Evolutionary conservation across 1,140 invertebrate genomes (phyloP).

Genomic region (Anastatus disparis): DNA sequence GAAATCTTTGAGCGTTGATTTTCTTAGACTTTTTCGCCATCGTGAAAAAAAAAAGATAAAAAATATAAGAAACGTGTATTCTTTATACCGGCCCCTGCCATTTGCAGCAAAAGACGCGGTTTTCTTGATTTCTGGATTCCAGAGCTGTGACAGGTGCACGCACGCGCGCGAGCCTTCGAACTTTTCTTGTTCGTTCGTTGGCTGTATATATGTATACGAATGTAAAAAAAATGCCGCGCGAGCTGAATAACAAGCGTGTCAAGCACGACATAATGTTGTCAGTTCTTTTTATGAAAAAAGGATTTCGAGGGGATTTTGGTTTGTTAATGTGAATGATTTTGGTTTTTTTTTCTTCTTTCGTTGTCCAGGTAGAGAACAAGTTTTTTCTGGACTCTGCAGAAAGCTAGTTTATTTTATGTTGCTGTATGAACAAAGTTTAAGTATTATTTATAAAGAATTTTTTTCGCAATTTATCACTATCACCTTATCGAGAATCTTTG

Average conservation of each 20-base stretch:
- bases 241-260: slow-evolving; percentile 2
- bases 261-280: slow-evolving; percentile 27
- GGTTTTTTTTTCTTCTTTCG: too few species aligned
- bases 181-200: slow-evolving; percentile 15
- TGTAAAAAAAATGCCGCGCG: background rate
- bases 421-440: too few species aligned
- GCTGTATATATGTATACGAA: too few species aligned
- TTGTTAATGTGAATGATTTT: background rate
- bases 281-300: slow-evolving; percentile 13
- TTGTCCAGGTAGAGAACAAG: too few species aligned
- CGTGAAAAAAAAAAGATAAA: background rate
- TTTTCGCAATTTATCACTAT: too few species aligned
- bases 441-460: too few species aligned
- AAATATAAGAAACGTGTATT: background rate
- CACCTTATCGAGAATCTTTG: too few species aligned
- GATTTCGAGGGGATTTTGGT: background rate
- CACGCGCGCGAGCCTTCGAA: background rate
- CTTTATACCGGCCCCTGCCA: slow-evolving; percentile 7
- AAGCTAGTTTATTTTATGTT: too few species aligned
- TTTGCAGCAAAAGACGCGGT: slow-evolving; percentile 17
- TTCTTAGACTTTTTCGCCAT: slow-evolving; percentile 21
- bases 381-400: too few species aligned
- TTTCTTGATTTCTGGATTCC: slow-evolving; percentile 39
- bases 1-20: slow-evolving; percentile 11
- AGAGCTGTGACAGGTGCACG: background rate